Conservation (phyloP, 2,888 invertebrate genomes). For the Metopia argyrocephala region DNA sequence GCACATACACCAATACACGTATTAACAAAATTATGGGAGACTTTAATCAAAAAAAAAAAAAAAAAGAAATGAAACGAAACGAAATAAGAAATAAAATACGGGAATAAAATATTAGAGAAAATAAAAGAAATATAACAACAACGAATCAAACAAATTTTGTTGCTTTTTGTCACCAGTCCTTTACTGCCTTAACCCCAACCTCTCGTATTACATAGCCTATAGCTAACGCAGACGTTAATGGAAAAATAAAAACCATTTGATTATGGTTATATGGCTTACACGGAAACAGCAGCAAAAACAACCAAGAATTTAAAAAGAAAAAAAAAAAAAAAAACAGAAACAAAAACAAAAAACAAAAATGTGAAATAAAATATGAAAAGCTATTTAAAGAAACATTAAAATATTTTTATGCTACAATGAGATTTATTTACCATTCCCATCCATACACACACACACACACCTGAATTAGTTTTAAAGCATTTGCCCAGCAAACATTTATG, state of each 20-base stretch:
- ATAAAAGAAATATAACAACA: neutral
- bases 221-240: neutral
- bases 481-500: too few relatives aligned
- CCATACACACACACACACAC: neutral
- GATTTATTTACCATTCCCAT: slow-evolving; percentile 57
- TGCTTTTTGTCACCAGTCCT: neutral
- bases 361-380: slow-evolving; percentile 14
- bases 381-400: slow-evolving; percentile 57
- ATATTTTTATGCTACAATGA: slow-evolving; percentile 50
- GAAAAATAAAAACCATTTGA: slow-evolving; percentile 13
- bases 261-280: slow-evolving; percentile 14
- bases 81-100: too few relatives aligned
- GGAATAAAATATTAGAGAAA: neutral
- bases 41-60: too few relatives aligned
- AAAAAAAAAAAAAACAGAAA: neutral
- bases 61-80: too few relatives aligned
- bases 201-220: neutral
- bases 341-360: too few relatives aligned
- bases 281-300: slow-evolving; percentile 15
- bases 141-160: slow-evolving; percentile 1
- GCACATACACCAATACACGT: neutral
- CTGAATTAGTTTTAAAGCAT: too few relatives aligned
- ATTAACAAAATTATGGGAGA: neutral
- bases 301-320: neutral
- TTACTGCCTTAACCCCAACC: neutral